Base-by-base conservation (phyloP, 1,140 invertebrate genomes). In the Caenorhabditis briggsae region DNA sequence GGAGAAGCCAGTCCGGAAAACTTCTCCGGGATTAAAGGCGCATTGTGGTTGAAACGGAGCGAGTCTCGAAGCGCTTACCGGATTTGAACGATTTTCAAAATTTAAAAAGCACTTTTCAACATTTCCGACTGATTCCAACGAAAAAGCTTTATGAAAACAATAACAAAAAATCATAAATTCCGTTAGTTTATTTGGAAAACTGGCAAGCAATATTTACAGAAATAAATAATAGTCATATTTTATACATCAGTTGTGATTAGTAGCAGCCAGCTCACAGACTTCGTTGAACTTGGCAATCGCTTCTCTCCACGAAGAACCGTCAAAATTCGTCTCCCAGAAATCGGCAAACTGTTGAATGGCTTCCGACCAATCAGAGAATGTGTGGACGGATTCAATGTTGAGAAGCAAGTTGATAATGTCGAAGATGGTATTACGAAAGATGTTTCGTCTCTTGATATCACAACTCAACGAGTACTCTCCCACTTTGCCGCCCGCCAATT, bases 391-490 rank as follows among this genome's bases (percentile, higher is more conserved):
- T 12, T 56, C 46, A 33, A 88, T 88, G 82, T 88, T 88, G 14
- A 86, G 61, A n/a, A 82, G 50, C 18, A 12, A 23, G 0, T 87
- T 56, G 2, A 87, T 23, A n/a, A 86, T 33, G 7, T 83, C 82
- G 23, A 25, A 16, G 70, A 82, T 53, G 16, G 87, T 55, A 7
- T 82, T 25, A 12, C 87, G 87, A 20, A 70, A 56, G 0, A 50
- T 43, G 25, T 82, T 65, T 14, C 87, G 87, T 23, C 87, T 87
- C 18, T 88, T 88, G 55, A 88, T 59, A 43, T 87, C 58, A 11
- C 25, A 11, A 41, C 41, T 83, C 18, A 64, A 25, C 50, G 12
- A 87, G 48, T 33, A 56, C 2, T 16, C 43, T 58, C 41, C 84
- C 16, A 41, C 61, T 23, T 16, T 33, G 33, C 33, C 6, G n/a